These are phyloP conservation scores for Columbina picui DNA, from an alignment of 2,113 vertebrate genomes.

Conservation along the genomic window DNA sequence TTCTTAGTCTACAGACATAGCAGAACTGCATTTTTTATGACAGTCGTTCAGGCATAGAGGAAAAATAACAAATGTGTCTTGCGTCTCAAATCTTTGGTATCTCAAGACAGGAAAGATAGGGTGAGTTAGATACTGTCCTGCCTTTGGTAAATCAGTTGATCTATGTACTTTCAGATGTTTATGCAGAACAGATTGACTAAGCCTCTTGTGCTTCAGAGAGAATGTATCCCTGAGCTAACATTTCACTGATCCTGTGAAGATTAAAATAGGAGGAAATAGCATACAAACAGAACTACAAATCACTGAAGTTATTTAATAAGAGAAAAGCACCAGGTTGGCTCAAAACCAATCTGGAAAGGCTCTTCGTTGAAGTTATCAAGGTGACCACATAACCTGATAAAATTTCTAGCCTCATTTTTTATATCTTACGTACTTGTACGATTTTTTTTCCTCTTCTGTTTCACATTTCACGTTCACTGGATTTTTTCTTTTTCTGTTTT, in stretches of 20 bases:
- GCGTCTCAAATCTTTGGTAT: background rate
- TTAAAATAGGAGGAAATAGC: slow-evolving; percentile 28
- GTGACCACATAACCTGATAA: background rate
- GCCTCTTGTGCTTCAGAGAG: slow-evolving; percentile 18
- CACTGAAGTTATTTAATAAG: background rate
- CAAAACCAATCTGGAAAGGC: background rate
- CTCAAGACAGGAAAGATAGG: slow-evolving; percentile 33
- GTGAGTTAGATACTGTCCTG: background rate
- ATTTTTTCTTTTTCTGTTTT: background rate
- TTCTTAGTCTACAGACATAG: background rate
- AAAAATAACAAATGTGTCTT: background rate
- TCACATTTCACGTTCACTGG: background rate
- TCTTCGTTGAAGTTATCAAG: slow-evolving; percentile 4
- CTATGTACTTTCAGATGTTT: slow-evolving; percentile 20
- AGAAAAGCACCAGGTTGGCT: background rate
- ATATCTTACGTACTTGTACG: background rate
- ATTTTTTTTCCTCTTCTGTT: background rate
- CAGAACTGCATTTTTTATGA: slow-evolving; percentile 1
- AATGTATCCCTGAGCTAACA: background rate
- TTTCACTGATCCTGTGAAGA: slow-evolving; percentile 11
- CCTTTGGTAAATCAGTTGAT: background rate
- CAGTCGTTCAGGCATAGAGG: background rate
- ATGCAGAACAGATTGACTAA: slow-evolving; percentile 12
- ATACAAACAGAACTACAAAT: slow-evolving; percentile 25
- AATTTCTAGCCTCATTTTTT: background rate